phyloP scores from a whole-genome alignment of 2,113 vertebrate genomes.

The Nothoprocta perdicaria region DNA sequence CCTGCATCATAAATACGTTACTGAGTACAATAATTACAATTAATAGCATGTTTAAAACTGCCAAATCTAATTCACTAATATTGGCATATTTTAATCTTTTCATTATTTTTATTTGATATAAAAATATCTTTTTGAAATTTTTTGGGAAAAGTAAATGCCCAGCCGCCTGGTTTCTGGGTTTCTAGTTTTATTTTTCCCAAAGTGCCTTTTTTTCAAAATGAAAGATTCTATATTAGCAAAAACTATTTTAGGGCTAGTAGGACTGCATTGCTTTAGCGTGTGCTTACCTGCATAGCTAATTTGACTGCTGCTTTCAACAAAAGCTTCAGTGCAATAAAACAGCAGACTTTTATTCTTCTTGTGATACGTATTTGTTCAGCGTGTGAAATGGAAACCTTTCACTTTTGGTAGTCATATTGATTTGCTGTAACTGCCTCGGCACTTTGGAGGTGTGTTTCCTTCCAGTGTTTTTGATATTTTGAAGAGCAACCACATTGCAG shows the following conservation, averaged over 20 bases:
- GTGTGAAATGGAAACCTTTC: neutral
- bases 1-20: neutral
- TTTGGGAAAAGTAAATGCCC: neutral
- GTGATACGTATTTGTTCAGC: neutral
- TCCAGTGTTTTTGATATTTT: neutral
- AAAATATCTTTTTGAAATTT: neutral
- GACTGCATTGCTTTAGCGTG: fast-evolving
- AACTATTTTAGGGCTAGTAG: neutral
- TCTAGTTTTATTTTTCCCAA: neutral
- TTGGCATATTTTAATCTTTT: neutral
- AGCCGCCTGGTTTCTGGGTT: neutral
- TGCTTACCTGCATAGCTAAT: neutral
- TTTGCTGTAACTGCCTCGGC: fast-evolving
- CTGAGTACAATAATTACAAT: neutral
- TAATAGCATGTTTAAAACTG: neutral
- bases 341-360: neutral
- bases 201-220: neutral
- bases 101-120: neutral
- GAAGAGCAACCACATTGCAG: neutral
- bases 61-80: neutral
- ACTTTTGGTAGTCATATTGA: neutral
- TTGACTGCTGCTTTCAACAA: neutral
- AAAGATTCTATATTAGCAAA: neutral
- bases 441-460: neutral
- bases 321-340: neutral